These are phyloP conservation scores for Mungos mungo DNA, from an alignment of 2,113 vertebrate species.

Conservation along the genomic window DNA sequence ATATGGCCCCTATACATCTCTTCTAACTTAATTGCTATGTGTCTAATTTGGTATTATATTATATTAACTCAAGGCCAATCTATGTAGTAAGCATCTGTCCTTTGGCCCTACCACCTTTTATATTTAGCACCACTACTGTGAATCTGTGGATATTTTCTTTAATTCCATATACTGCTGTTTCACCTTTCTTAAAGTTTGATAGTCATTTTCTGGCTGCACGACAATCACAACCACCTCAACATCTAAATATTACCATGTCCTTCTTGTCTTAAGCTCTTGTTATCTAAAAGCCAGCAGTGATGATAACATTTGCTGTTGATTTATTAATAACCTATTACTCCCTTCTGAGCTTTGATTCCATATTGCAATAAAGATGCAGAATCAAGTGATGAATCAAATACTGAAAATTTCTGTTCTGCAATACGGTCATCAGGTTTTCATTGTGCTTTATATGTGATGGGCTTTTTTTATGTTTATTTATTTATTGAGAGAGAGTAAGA, in stretches of 20 bases:
- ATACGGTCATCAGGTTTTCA: neutral
- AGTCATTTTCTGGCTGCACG: neutral
- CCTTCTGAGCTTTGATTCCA: neutral
- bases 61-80: neutral
- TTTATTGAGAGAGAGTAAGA: too few relatives aligned
- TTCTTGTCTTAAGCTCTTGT: neutral
- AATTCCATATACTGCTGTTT: neutral
- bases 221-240: neutral
- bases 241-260: neutral
- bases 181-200: neutral
- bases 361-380: neutral
- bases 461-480: neutral
- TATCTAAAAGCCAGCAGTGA: neutral
- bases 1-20: neutral
- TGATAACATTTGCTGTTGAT: too few relatives aligned
- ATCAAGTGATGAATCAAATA: neutral
- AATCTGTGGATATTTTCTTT: neutral
- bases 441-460: neutral
- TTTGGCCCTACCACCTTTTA: neutral
- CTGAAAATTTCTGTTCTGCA: neutral
- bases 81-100: neutral
- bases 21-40: neutral
- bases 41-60: neutral
- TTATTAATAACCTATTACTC: neutral
- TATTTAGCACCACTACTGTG: neutral